These are phyloP conservation scores for Clarias platycephalus DNA, from an alignment of 2,797 vertebrate species.

Conservation along the genomic window DNA sequence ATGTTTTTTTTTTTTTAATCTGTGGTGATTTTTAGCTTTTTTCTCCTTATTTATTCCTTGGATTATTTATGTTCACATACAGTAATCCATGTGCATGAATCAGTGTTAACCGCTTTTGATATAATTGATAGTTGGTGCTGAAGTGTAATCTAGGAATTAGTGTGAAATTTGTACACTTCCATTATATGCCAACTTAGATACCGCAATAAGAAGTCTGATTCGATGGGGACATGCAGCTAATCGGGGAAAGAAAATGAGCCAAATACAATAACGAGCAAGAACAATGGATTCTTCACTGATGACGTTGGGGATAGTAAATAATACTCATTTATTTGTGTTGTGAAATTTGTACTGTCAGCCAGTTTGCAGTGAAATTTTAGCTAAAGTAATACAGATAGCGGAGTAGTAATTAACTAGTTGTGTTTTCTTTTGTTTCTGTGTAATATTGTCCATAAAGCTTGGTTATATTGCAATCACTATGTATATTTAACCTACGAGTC, in stretches of 20 bases:
- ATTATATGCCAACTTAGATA: not conserved
- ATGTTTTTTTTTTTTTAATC: too few species aligned
- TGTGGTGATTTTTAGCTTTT: not conserved
- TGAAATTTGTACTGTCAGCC: not conserved
- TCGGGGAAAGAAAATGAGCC: not conserved
- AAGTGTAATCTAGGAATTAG: not conserved
- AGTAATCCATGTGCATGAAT: not conserved
- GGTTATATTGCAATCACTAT: not conserved
- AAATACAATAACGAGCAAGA: not conserved
- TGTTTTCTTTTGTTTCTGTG: not conserved
- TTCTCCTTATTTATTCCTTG: not conserved
- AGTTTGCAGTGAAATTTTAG: not conserved
- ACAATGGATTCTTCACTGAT: not conserved
- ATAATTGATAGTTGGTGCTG: not conserved
- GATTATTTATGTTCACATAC: not conserved
- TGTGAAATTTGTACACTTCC: not conserved
- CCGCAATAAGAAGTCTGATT: not conserved
- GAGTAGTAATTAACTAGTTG: not conserved
- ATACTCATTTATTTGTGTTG: not conserved
- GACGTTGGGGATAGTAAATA: not conserved
- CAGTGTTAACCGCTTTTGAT: not conserved
- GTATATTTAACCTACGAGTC: not conserved
- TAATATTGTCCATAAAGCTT: not conserved
- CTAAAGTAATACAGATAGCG: not conserved
- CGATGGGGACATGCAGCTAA: not conserved